phyloP scores from a whole-genome alignment of 2,797 vertebrate genomes.

The Epinephelus coioides region DNA sequence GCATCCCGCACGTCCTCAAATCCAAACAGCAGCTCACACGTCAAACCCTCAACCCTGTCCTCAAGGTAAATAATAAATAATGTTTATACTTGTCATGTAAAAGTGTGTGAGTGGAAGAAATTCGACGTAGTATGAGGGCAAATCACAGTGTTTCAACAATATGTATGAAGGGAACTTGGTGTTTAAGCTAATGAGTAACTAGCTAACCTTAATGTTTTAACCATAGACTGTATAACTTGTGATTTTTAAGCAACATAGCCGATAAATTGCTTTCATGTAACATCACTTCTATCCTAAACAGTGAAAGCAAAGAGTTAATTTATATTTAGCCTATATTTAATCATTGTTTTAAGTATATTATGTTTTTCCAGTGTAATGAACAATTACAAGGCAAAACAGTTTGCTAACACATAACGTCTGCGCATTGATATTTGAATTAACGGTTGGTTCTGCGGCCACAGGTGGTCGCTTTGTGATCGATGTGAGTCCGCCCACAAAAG shows the following conservation, averaged over 20 bases:
- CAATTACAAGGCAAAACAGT: background rate
- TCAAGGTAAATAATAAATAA: constrained; percentile 23
- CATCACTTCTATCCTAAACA: background rate
- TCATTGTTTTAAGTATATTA: background rate
- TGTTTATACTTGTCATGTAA: background rate
- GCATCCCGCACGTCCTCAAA: constrained; percentile 66
- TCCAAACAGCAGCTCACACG: constrained; percentile 46
- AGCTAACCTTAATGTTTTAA: background rate
- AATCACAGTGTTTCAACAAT: background rate
- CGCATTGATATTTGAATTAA: constrained; percentile 30
- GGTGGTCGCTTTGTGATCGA: constrained; percentile 28
- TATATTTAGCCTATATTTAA: background rate
- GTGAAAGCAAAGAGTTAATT: background rate
- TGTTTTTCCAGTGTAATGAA: background rate
- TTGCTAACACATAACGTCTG: background rate
- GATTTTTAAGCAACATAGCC: background rate
- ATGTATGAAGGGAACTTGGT: background rate
- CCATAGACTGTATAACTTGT: background rate
- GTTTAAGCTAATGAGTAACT: background rate
- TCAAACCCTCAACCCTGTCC: constrained; percentile 30
- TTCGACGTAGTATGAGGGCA: background rate
- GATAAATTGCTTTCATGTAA: background rate
- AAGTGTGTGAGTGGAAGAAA: background rate
- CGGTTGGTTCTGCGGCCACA: constrained; percentile 30
- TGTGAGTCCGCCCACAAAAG: constrained; percentile 44